Base-by-base conservation (phyloP, 2,888 invertebrate species). In the Cephus spinipes region DNA sequence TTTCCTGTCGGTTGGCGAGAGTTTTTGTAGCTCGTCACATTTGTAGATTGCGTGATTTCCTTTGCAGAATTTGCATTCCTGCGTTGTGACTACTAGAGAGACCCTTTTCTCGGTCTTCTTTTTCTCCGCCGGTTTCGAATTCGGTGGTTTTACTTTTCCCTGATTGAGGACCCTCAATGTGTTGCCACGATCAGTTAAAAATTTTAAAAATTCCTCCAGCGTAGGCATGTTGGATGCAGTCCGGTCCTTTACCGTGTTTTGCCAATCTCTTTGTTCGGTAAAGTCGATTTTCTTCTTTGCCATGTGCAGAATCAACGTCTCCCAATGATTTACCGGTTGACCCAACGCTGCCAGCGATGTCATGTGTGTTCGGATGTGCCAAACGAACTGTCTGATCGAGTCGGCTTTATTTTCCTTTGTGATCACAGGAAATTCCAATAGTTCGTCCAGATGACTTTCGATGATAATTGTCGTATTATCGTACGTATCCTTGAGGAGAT, bases 11-110 rank as follows among this genome's bases (percentile, higher is more conserved):
- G 68, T 33, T 35, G 74, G 36, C 12, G 76, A 69, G 23, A 80
- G 77, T 36, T 79, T 77, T 68, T 73, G 68, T 33, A 80, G 68
- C 73, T 78, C 79, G 1, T 79, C 77, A 73, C 80, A 81, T 76
- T 55, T 74, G 31, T 79, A 79, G 12, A 80, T 79, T 35, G 78
- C 15, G 30, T 81, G 79, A 31, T 30, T 15, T 23, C 76, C 79
- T 23, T 40, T 74, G 33, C 79, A 81, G 33, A 79, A 23, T 79
- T 73, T 80, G 32, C 79, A 81, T n/a, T 76, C 33, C n/a, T 34
- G n/a, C 31, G 74, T 74, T 12, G 79, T 77, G 73, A 74, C n/a
- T 23, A 68, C 30, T n/a, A 81, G n/a, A 68, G 75, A 35, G 30
- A 77, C 73, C 30, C 74, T 73, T 76, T 55, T 79, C 6, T 76